Percentiles rank a stretch among this genome's conserved stretches.
These are phyloP conservation scores for Schizotus pectinicornis DNA, from an alignment of 2,888 invertebrate species.

Conservation along the genomic window DNA sequence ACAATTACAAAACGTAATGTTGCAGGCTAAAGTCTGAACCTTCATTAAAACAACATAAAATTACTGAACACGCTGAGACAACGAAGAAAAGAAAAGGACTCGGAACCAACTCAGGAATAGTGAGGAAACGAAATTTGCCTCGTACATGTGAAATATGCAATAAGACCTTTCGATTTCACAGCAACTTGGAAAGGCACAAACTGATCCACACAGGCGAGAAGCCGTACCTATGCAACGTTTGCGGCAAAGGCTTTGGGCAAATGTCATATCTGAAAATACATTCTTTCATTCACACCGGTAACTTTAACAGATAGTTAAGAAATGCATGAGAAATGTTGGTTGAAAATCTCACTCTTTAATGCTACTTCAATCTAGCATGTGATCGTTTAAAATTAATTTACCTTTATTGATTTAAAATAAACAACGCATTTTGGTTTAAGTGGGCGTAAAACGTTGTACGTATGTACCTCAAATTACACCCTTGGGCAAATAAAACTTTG, in stretches of 20 bases:
- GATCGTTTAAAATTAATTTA: no score
- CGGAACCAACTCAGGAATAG: conserved; percentile 33
- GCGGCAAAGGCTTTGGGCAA: conserved; percentile 44
- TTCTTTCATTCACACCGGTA: conserved; percentile 46
- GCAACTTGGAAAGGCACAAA: conserved; percentile 48
- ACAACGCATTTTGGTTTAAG: no score
- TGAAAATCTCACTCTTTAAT: no score
- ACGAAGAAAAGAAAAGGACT: conserved; percentile 11
- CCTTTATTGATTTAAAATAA: no score
- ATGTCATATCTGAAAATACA: conserved; percentile 45
- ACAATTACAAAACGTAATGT: conserved; percentile 1
- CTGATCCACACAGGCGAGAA: conserved; percentile 49
- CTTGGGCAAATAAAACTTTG: no score
- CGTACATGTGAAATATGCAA: conserved; percentile 47
- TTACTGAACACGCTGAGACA: conserved; percentile 4
- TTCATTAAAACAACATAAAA: conserved; percentile 21
- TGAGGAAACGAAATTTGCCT: conserved; percentile 38
- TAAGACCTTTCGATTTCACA: conserved; percentile 48
- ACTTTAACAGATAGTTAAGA: neutral
- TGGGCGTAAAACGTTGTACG: no score
- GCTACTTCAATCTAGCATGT: no score
- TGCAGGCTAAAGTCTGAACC: conserved; percentile 28
- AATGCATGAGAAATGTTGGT: no score
- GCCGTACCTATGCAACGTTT: conserved; percentile 42
- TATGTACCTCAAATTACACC: no score